Base-by-base conservation (phyloP, 2,797 vertebrate genomes). In the Sternarchorhynchus goeldii region DNA sequence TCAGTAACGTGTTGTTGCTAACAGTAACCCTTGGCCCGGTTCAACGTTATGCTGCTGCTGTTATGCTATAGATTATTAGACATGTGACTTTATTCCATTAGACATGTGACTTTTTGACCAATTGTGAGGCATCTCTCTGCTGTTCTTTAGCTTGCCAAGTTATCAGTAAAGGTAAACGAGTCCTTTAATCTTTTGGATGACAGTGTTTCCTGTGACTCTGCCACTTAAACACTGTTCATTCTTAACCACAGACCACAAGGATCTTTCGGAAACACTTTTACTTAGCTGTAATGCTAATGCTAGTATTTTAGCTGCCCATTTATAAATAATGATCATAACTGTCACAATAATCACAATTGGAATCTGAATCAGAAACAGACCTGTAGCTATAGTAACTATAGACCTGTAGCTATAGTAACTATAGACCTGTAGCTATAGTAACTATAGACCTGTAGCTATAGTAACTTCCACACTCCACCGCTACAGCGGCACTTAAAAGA, bases 101-200 rank as follows among this genome's bases (percentile, higher is more conserved):
- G 69, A 77, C 65, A 83, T 62, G 12, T 80, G 64, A 85, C 87
- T 85, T 92, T 82, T 82, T 91, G 88, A 88, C 86, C 81, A 87
- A 89, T 91, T 73, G 78, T 88, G 88, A 92, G 90, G 89, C 86
- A 6, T 90, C 88, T 87, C 87, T 91, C 90, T 85, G 90, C 91
- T 91, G 89, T 92, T 86, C 91, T 88, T 87, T 88, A 93, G 93
- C 92, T 88, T 93, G 93, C 91, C 92, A 90, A 86, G 92, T 91
- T 91, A 92, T 92, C 91, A 92, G 90, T 93, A 93, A 93, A 93
- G 93, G 93, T 93, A 93, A 93, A 81, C 87, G 82, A 85, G 82
- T 85, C 75, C 59, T 79, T 84, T 78, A 64, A 87, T 91, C 89
- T 88, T 83, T 88, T 85, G 88, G 90, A 89, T 85, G 68, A 86